These are phyloP conservation scores for Heptranchias perlo DNA, from an alignment of 2,113 vertebrate genomes.

Conservation along the genomic window DNA sequence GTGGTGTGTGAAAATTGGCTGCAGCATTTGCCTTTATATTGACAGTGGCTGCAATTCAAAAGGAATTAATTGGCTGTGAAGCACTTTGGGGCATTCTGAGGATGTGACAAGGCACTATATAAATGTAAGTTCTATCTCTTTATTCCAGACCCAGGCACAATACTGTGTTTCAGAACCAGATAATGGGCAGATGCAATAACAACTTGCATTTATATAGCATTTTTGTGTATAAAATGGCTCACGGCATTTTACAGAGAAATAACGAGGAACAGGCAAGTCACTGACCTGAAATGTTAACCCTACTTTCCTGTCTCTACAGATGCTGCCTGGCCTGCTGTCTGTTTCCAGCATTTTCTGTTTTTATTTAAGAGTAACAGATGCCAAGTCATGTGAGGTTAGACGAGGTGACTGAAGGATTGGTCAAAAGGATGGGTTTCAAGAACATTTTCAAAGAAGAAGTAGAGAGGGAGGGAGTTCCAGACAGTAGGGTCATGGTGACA, in stretches of 20 bases:
- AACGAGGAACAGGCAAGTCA: not conserved
- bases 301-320: not conserved
- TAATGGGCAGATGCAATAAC: conserved; percentile 7
- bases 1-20: conserved; percentile 15
- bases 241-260: not conserved
- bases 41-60: not conserved
- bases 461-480: not conserved
- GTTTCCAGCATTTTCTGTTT: conserved; percentile 8
- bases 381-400: not conserved
- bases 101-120: not conserved
- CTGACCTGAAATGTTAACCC: not conserved
- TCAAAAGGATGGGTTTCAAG: not conserved
- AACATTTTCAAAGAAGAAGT: not conserved
- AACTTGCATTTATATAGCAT: conserved; percentile 22
- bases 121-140: conserved; percentile 26
- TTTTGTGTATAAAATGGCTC: not conserved
- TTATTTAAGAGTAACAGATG: not conserved
- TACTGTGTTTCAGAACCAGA: conserved; percentile 4
- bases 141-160: conserved; percentile 28
- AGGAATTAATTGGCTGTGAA: conserved; percentile 14
- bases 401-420: not conserved
- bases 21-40: not conserved
- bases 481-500: too few species aligned
- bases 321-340: too few species aligned
- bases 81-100: not conserved